Evolutionary conservation across 2,797 vertebrate genomes (phyloP).

Genomic region (Acropternis orthonyx): DNA sequence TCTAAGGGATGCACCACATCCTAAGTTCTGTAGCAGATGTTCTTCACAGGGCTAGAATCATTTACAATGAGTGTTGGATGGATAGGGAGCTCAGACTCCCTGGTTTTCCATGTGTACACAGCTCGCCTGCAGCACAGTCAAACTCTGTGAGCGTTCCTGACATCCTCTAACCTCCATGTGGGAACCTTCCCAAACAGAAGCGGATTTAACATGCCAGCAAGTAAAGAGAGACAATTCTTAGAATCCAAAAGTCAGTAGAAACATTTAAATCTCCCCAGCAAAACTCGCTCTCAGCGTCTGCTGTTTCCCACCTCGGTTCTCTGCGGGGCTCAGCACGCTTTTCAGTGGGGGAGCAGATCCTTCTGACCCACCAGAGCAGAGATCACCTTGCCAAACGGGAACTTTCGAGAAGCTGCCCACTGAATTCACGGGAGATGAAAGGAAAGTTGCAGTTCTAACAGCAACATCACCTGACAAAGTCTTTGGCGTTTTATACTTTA

Average conservation of each 20-base stretch:
- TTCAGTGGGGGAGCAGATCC: background rate
- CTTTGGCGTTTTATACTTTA: background rate
- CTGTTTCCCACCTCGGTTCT: background rate
- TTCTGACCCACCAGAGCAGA: background rate
- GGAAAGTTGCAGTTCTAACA: background rate
- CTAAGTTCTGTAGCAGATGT: constrained; percentile 33
- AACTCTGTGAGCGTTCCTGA: background rate
- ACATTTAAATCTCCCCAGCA: background rate
- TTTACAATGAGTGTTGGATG: background rate
- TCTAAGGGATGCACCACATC: constrained; percentile 11
- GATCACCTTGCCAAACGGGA: background rate
- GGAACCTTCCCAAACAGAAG: background rate
- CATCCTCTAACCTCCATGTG: background rate
- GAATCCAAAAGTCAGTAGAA: background rate
- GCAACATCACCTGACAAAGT: background rate
- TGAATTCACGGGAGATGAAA: background rate
- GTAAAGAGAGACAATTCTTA: background rate
- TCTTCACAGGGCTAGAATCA: constrained; percentile 26
- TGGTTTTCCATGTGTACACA: background rate
- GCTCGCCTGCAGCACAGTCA: background rate
- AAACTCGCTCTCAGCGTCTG: background rate
- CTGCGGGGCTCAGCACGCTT: background rate
- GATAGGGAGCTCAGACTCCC: background rate
- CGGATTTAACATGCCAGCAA: background rate
- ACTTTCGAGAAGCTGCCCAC: background rate